Evolutionary conservation across 2,113 vertebrate genomes (phyloP).

Genomic region (Atractosteus spatula): DNA sequence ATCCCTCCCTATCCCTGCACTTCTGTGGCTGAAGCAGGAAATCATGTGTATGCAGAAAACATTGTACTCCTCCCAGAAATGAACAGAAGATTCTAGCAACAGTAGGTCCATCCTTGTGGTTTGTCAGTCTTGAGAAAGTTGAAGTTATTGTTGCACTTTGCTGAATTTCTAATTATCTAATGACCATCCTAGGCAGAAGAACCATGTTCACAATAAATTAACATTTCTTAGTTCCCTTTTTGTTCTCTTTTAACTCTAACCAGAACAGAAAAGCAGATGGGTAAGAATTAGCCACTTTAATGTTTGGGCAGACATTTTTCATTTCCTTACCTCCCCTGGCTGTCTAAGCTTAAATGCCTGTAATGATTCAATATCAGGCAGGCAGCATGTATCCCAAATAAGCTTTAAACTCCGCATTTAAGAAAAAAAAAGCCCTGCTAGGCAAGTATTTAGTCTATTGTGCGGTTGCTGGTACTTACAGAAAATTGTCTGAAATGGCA

Average conservation of each 20-base stretch:
- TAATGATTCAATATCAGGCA: neutral
- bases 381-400: neutral
- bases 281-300: neutral
- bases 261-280: neutral
- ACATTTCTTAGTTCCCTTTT: neutral
- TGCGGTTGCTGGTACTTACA: neutral
- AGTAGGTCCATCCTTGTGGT: no score
- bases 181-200: no score
- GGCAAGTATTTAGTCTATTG: neutral
- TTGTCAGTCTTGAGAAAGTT: no score
- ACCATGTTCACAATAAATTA: no score
- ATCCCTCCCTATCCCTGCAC: no score
- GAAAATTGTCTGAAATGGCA: neutral
- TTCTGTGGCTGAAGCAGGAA: no score
- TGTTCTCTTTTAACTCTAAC: neutral
- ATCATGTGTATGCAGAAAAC: no score
- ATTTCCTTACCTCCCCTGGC: neutral
- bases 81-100: no score
- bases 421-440: neutral
- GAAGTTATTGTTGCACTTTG: no score
- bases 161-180: no score
- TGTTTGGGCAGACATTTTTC: neutral
- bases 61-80: no score
- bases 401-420: neutral
- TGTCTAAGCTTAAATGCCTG: neutral